Base-by-base conservation (phyloP, 2,888 invertebrate species). In the Pediacus dermestoides region DNA sequence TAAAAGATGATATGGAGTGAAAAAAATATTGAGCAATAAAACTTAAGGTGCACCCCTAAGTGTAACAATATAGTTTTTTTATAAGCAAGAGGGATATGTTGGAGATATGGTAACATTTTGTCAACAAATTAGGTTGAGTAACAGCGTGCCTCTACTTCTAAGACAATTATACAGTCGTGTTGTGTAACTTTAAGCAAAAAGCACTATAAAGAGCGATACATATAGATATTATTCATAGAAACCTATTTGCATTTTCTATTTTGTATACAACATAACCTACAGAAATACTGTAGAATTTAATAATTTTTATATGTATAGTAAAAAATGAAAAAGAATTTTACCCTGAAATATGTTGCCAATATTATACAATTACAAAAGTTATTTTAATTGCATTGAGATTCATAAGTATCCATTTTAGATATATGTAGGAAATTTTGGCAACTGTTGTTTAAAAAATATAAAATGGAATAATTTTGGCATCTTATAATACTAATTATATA, bases 111-210 rank as follows among this genome's bases (percentile, higher is more conserved):
- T n/a, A n/a, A n/a, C n/a, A n/a, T n/a, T n/a, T n/a, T n/a, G n/a
- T n/a, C n/a, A n/a, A n/a, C n/a, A n/a, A 53, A 50, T 50, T 27
- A 37, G 35, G 16, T 50, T 57, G 61, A 64, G 63, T 64, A 65
- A 66, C 61, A 66, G 65, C 65, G 59, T 63, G 61, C 61, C 50
- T 53, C 63, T 65, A 65, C 58, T 50, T n/a, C n/a, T n/a, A 62
- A 61, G 61, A 63, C 58, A 58, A 57, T 59, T 58, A 53, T 55
- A 64, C 58, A 68, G 68, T 68, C 68, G 68, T 68, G 68, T 68
- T 68, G 68, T 68, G 68, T 64, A 63, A 55, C 58, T 64, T 58
- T 61, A 67, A 68, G 67, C 67, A 64, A 66, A 64, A 68, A 67
- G 66, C 67, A 61, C 66, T 66, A 64, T 57, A 52, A 49, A n/a